Percentiles rank a stretch among this genome's conserved stretches.
Conservation (phyloP, 2,113 vertebrate species). For the Crotalus tigris region DNA sequence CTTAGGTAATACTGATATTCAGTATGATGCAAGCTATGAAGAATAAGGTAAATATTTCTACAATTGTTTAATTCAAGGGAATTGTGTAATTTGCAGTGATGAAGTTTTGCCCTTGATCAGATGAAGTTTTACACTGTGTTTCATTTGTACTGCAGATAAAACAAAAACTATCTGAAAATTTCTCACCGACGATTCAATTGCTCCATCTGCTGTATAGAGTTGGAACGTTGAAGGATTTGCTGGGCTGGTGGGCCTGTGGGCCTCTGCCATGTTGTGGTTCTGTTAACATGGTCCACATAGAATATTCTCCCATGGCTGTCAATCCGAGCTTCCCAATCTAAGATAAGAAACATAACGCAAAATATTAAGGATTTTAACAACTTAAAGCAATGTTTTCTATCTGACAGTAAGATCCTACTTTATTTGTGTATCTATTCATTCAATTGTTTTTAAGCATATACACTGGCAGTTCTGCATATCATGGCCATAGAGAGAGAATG, state of each 20-base stretch:
- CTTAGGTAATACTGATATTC: background rate
- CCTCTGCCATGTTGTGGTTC: slow-evolving; percentile 97
- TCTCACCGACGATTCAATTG: slow-evolving; percentile 94
- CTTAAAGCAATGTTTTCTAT: background rate
- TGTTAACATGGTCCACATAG: slow-evolving; percentile 97
- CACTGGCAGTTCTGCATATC: background rate
- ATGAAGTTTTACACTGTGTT: background rate
- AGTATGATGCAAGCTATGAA: background rate
- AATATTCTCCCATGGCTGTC: slow-evolving; percentile 98
- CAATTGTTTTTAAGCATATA: background rate
- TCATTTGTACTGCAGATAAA: background rate
- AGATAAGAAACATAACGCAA: slow-evolving; percentile 9
- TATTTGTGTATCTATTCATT: background rate
- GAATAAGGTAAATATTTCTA: background rate
- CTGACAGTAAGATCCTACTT: background rate
- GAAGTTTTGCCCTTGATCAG: no score
- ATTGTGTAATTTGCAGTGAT: background rate
- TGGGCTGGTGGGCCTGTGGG: slow-evolving; percentile 92
- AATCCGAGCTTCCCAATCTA: slow-evolving; percentile 98
- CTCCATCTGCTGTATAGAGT: slow-evolving; percentile 99
- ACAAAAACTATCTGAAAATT: background rate
- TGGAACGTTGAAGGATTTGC: slow-evolving; percentile 93
- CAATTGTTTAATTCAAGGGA: background rate
- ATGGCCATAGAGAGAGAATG: background rate
- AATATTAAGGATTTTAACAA: background rate